phyloP scores from a whole-genome alignment of 2,113 vertebrate species.

The Leptobrachium leishanense region DNA sequence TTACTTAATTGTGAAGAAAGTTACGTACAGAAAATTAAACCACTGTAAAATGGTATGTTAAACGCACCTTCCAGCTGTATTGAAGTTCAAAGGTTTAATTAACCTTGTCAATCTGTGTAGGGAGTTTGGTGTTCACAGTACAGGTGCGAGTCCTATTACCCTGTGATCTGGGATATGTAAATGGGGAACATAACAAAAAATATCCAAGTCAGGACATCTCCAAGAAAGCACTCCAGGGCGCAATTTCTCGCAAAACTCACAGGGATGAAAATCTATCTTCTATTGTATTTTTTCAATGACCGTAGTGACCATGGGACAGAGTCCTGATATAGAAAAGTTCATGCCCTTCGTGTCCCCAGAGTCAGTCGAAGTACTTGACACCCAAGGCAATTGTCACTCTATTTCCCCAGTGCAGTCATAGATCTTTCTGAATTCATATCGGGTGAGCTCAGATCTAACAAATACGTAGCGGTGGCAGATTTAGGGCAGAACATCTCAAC shows the following conservation, averaged over 20 bases:
- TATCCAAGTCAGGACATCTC: background rate
- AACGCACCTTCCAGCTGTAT: slow-evolving; percentile 18
- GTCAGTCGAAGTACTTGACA: background rate
- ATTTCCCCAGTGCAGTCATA: too few species aligned
- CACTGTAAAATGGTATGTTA: slow-evolving; percentile 9
- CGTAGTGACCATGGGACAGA: too few species aligned
- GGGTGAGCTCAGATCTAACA: too few species aligned
- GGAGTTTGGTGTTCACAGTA: background rate
- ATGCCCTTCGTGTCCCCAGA: background rate
- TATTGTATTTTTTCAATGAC: background rate
- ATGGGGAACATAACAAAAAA: background rate
- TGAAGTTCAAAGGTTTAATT: slow-evolving; percentile 38
- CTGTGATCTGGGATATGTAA: background rate
- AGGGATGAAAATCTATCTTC: background rate
- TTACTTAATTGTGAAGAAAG: background rate
- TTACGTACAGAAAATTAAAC: background rate
- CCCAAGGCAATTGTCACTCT: background rate
- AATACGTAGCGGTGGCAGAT: too few species aligned
- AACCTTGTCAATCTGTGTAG: slow-evolving; percentile 37
- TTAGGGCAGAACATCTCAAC: too few species aligned
- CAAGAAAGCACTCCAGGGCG: background rate
- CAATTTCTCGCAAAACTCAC: background rate
- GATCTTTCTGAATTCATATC: too few species aligned
- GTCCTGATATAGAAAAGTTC: background rate
- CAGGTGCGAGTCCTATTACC: slow-evolving; percentile 10